These are phyloP conservation scores for Epinotia bilunana DNA, from an alignment of 2,888 invertebrate species.

Conservation along the genomic window DNA sequence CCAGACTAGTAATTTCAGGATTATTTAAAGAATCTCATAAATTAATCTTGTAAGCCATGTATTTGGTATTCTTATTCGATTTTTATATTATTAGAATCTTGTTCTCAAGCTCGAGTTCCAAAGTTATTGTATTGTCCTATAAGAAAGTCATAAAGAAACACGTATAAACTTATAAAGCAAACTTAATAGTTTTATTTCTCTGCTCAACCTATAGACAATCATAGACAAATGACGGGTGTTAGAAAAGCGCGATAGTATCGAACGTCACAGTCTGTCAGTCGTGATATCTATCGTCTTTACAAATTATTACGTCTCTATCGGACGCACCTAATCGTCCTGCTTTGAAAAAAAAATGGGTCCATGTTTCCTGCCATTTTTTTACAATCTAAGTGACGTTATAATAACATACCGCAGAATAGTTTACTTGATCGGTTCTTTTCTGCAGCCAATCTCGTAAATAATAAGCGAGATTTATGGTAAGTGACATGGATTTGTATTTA, in stretches of 20 bases:
- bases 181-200: constrained; percentile 27
- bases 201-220: constrained; percentile 21
- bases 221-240: constrained; percentile 46
- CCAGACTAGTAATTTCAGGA: neutral
- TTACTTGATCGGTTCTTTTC: neutral
- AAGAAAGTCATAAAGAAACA: neutral
- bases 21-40: neutral
- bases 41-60: neutral
- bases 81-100: neutral
- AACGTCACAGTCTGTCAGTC: constrained; percentile 37
- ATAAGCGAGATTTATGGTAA: neutral
- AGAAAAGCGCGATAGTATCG: constrained; percentile 47
- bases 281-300: constrained; percentile 68
- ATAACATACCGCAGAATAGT: neutral
- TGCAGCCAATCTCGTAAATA: too few relatives aligned
- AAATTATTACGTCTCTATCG: constrained; percentile 77
- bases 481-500: neutral
- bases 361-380: neutral
- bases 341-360: neutral
- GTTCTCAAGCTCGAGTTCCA: neutral
- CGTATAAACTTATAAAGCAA: neutral
- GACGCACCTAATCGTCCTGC: constrained; percentile 59
- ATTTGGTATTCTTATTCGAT: neutral
- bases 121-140: neutral
- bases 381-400: neutral